These are phyloP conservation scores for Timema podura DNA, from an alignment of 2,888 invertebrate genomes.

Conservation along the genomic window DNA sequence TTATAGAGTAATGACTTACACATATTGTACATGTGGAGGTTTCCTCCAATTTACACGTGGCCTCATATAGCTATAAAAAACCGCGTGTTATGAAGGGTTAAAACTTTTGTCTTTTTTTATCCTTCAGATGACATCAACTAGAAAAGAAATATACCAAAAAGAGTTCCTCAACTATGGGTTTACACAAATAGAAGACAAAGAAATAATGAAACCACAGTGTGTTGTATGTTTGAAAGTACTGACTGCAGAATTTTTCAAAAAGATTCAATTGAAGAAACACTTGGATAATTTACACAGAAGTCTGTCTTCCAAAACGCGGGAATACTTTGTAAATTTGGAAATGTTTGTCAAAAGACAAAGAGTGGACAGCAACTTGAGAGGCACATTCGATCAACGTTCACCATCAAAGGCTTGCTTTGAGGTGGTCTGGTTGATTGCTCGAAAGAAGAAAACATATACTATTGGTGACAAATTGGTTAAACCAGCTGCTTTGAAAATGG, in stretches of 20 bases:
- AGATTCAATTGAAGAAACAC: constrained; percentile 32
- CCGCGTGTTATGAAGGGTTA: constrained; percentile 9
- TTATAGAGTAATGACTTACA: too few species aligned
- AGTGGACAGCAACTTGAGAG: constrained; percentile 33
- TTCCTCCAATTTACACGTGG: too few species aligned
- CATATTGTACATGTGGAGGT: too few species aligned
- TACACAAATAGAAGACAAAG: constrained; percentile 34
- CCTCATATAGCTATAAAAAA: constrained; percentile 3
- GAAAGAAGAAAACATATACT: constrained; percentile 30
- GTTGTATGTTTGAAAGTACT: constrained; percentile 35
- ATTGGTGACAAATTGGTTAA: constrained; percentile 35
- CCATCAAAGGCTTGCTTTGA: constrained; percentile 34
- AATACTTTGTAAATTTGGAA: constrained; percentile 34
- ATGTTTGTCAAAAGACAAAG: constrained; percentile 34
- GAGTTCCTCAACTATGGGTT: constrained; percentile 33
- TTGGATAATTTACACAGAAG: constrained; percentile 30
- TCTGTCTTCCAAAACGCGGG: constrained; percentile 34
- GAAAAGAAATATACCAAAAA: constrained; percentile 33
- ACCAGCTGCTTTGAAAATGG: constrained; percentile 34
- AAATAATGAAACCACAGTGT: constrained; percentile 33
- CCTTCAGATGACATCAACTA: constrained; percentile 32
- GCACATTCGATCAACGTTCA: constrained; percentile 33
- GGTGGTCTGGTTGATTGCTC: constrained; percentile 32
- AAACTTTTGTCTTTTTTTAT: constrained; percentile 31
- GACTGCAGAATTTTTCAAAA: constrained; percentile 35